Conservation (phyloP, 2,113 vertebrate genomes). For the Mus spicilegus region DNA sequence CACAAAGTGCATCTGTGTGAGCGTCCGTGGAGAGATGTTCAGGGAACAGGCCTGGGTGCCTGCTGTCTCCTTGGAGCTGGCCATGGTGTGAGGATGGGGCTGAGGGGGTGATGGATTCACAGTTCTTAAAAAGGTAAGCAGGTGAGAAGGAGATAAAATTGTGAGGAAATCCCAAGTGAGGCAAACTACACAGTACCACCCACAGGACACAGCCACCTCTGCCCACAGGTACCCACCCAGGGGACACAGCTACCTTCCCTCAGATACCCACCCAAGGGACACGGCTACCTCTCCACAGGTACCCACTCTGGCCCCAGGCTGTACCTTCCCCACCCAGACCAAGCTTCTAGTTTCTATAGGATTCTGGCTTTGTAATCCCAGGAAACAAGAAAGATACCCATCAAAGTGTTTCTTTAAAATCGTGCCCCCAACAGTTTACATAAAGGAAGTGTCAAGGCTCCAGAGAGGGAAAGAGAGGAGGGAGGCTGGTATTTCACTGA, state of each 20-base stretch:
- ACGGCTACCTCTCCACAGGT: background rate
- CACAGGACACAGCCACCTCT: background rate
- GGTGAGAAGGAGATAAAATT: background rate
- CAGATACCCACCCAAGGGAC: background rate
- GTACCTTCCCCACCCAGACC: background rate
- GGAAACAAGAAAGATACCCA: background rate
- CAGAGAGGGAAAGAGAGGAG: background rate
- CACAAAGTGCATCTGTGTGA: rapidly evolving
- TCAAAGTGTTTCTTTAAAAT: background rate
- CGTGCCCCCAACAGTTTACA: background rate
- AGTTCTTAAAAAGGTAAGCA: too few species aligned
- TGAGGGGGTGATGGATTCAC: too few species aligned
- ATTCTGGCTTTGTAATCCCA: background rate
- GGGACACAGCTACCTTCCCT: too few species aligned
- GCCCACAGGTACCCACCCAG: background rate
- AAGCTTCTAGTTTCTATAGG: background rate
- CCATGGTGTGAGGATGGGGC: rapidly evolving
- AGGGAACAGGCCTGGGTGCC: rapidly evolving
- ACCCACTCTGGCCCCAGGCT: background rate
- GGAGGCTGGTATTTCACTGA: background rate
- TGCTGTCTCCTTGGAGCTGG: background rate
- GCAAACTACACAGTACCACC: conserved; percentile 63
- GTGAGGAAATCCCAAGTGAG: conserved; percentile 63
- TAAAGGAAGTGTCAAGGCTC: background rate
- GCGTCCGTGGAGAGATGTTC: rapidly evolving